Conservation (phyloP, 1,140 invertebrate species). For the Drosophila mauritiana region DNA sequence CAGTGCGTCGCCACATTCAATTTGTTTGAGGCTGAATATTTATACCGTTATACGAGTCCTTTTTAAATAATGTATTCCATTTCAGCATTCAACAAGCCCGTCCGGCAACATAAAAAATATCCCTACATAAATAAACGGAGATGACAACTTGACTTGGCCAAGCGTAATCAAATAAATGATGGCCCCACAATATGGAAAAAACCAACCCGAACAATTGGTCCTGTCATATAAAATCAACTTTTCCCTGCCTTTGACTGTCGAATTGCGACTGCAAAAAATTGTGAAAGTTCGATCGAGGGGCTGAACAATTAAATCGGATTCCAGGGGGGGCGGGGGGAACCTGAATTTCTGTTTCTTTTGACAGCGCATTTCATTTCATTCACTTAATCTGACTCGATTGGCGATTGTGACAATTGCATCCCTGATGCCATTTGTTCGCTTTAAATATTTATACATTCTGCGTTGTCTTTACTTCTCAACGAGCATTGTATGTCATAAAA, state of each 20-base stretch:
- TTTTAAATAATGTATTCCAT: slow-evolving; percentile 66
- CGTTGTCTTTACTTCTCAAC: not conserved
- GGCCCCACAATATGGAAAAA: slow-evolving; percentile 14
- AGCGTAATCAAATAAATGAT: slow-evolving; percentile 69
- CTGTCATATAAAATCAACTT: slow-evolving; percentile 56
- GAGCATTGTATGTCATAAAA: slow-evolving; percentile 43
- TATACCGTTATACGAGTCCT: slow-evolving; percentile 20
- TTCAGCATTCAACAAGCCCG: slow-evolving; percentile 36
- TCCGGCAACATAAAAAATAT: slow-evolving; percentile 11
- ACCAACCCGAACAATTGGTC: slow-evolving; percentile 21
- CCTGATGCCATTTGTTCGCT: slow-evolving; percentile 54
- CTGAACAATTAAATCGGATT: slow-evolving; percentile 56
- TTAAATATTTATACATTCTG: slow-evolving; percentile 32
- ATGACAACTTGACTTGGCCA: slow-evolving; percentile 33
- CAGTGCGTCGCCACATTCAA: slow-evolving; percentile 1
- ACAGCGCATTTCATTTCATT: slow-evolving; percentile 37
- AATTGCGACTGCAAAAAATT: slow-evolving; percentile 14
- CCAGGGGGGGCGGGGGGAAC: slow-evolving; percentile 8
- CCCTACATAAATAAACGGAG: slow-evolving; percentile 19
- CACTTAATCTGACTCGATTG: slow-evolving; percentile 46
- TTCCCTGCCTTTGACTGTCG: slow-evolving; percentile 22
- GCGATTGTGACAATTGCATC: slow-evolving; percentile 68
- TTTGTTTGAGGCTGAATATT: slow-evolving; percentile 42
- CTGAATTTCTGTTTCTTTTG: slow-evolving; percentile 39
- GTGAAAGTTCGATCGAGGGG: slow-evolving; percentile 1